phyloP scores from a whole-genome alignment of 2,888 invertebrate genomes.

The Drosophila emarginata region DNA sequence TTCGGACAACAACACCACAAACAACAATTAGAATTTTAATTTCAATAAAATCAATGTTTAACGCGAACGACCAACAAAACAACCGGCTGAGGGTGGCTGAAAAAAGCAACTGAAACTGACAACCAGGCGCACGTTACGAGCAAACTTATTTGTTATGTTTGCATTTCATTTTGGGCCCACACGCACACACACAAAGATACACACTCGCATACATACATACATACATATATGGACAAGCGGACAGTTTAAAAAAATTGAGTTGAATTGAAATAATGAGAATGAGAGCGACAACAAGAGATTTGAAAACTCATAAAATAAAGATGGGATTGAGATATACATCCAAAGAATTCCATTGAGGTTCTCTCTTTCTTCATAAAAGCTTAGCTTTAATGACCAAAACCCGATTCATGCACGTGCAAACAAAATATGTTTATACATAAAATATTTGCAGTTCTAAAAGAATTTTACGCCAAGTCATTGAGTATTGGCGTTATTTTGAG shows the following conservation, averaged over 20 bases:
- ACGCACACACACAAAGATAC: slow-evolving; percentile 13
- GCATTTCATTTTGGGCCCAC: slow-evolving; percentile 29
- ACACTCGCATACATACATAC: slow-evolving; percentile 18
- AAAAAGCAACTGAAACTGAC: slow-evolving; percentile 79
- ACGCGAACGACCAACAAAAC: slow-evolving; percentile 38
- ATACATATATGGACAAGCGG: no score
- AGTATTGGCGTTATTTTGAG: neutral
- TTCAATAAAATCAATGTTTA: slow-evolving; percentile 20
- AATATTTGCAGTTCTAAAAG: neutral
- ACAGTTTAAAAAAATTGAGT: neutral
- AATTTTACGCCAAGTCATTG: neutral
- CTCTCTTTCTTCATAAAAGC: neutral
- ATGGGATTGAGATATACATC: neutral
- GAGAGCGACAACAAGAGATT: neutral
- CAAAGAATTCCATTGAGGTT: neutral
- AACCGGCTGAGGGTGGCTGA: slow-evolving; percentile 66
- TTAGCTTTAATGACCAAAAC: neutral
- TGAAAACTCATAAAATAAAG: neutral
- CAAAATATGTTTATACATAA: neutral
- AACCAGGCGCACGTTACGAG: slow-evolving; percentile 31
- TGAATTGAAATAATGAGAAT: neutral
- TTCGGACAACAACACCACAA: slow-evolving; percentile 48
- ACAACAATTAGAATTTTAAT: slow-evolving; percentile 24
- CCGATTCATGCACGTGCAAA: neutral
- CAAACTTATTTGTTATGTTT: slow-evolving; percentile 65